Base-by-base conservation (phyloP, 2,113 vertebrate genomes). In the Melanostigma gelatinosum region DNA sequence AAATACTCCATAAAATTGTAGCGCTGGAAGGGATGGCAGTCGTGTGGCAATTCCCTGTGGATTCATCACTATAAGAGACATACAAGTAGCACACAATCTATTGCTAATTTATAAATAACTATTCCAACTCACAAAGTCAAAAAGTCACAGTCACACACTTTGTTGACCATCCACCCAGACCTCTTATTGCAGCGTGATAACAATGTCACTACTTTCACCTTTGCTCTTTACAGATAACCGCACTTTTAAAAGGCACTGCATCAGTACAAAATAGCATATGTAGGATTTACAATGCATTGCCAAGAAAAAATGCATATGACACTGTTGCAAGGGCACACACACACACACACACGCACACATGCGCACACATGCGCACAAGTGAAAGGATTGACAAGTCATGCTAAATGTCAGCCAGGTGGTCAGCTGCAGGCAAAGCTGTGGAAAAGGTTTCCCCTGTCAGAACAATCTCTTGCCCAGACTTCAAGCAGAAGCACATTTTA, bases 381-480 rank as follows among this genome's bases (percentile, higher is more conserved):
- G 46, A 62, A 61, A 38, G 57, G 58, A 76, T 54, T 79, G 65
- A 63, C 66, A 73, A 75, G 77, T 74, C 62, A 73, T 83, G 70
- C 50, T 63, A 87, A 87, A 90, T 91, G 81, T 71, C 83, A 87
- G 77, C 76, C 86, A 90, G 87, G 85, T 91, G 86, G 81, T 82
- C 79, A 79, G 87, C 81, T 88, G 82, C 50, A 80, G 83, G 86
- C 85, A 67, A 80, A 80, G 78, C 77, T 34, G 52, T 64, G 74
- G 44, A 89, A 91, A 90, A 88, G 83, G 71, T 90, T 88, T 72
- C 50, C 63, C 60, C 61, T 91, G 85, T 90, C 85, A 82, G 80
- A 87, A 74, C 75, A 76, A 80, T 88, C 62, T 46, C 34, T 80
- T 27, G 42, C 66, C 83, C 72, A 58, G 78, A 82, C 61, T 82